Evolutionary conservation across 2,113 vertebrate genomes (phyloP), one percentile per base, ranked within the genome.

Genomic region (Nothoprocta perdicaria): DNA sequence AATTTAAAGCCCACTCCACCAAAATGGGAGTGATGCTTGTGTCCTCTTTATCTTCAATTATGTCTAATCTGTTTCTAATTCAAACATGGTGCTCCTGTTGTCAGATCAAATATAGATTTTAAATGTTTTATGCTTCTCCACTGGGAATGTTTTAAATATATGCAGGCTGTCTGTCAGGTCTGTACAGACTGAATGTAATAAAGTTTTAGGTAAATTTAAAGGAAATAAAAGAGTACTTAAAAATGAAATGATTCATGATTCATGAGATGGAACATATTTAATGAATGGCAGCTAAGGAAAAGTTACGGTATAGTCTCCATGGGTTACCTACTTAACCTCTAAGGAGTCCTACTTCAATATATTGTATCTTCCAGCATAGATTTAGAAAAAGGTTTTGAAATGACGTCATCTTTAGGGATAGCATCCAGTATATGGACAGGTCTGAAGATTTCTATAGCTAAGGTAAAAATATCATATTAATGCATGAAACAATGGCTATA

Each of bases 51-150:
- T 98, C 98, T 98, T 98, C 98, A 98, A 97, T 98, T 98, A 98
- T 98, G 98, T 98, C 98, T 99, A 98, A 98, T 99, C 98, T 98
- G 97, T 98, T 98, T 98, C 97, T 98, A 98, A 98, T 98, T 99
- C 98, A 98, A 98, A 98, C 98, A 97, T 91, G 91, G 97, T 97
- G 98, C 98, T 98, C 97, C 97, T 98, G 97, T 98, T 98, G 97
- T 98, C 98, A 98, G 98, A 98, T 98, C 98, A 99, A 99, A 99
- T 99, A 98, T 98, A 98, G 98, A 98, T 99, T 98, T 98, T 97
- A 98, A 97, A 97, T 97, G 92, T 97, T 97, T 97, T 97, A 95
- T 96, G 95, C 93, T 97, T 97, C 93, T 97, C 93, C 86, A 3
- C 29, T 93, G 94, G 96, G 95, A 96, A 96, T 96, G 45, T 96